Conservation (phyloP, 2,888 invertebrate species). For the Pseudococcus longispinus region DNA sequence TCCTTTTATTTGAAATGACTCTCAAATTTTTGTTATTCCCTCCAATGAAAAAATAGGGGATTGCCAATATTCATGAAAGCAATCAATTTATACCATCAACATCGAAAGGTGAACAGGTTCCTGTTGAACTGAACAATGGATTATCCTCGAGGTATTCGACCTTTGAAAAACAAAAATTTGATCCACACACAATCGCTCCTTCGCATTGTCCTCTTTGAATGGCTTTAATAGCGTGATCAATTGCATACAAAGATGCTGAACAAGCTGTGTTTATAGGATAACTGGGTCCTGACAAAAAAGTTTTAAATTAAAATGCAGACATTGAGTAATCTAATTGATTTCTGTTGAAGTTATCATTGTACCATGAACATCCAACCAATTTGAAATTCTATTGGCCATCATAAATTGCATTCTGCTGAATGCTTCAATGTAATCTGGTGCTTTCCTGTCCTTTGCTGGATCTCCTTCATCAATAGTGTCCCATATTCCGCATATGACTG, state of each 20-base stretch:
- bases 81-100: not conserved
- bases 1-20: no score
- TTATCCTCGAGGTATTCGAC: not conserved
- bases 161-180: not conserved
- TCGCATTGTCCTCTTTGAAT: slow-evolving; percentile 5
- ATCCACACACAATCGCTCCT: not conserved
- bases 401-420: slow-evolving; percentile 81
- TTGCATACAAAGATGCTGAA: not conserved
- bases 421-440: slow-evolving; percentile 72
- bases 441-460: slow-evolving; percentile 71
- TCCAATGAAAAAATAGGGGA: no score
- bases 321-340: no score
- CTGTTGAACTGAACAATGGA: not conserved
- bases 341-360: no score
- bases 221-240: not conserved
- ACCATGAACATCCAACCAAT: slow-evolving; percentile 80
- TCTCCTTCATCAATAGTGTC: slow-evolving; percentile 70
- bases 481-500: slow-evolving; percentile 64
- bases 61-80: no score
- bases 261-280: slow-evolving; percentile 8
- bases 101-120: not conserved
- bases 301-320: no score
- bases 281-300: not conserved
- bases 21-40: no score
- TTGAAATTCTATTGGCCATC: slow-evolving; percentile 88